phyloP scores from a whole-genome alignment of 2,797 vertebrate genomes.

The Falco naumanni region DNA sequence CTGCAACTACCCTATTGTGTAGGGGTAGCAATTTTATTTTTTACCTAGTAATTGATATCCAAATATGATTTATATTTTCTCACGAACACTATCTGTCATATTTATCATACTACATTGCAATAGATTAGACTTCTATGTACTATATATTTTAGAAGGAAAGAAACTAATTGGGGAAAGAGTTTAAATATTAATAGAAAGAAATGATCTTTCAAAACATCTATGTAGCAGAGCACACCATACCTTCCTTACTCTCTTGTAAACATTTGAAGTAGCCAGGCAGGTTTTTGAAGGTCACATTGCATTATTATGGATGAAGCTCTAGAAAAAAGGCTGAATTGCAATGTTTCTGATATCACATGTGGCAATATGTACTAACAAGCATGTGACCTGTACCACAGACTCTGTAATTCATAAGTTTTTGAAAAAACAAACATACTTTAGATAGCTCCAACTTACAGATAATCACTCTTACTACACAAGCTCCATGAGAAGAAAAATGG shows the following conservation, averaged over 20 bases:
- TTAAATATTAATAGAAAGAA: not conserved
- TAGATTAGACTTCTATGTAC: not conserved
- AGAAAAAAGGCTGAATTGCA: not conserved
- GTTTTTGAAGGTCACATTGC: not conserved
- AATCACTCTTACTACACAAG: not conserved
- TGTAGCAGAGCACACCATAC: not conserved
- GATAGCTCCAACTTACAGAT: not conserved
- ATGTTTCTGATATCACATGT: not conserved
- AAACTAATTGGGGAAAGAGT: not conserved
- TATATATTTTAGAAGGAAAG: not conserved
- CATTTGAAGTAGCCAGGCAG: not conserved
- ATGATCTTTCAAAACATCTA: not conserved
- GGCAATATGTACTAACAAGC: not conserved
- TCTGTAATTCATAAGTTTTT: not conserved
- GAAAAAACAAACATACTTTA: not conserved
- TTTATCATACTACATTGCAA: not conserved
- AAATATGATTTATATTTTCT: not conserved
- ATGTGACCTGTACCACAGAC: not conserved
- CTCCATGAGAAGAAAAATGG: not conserved
- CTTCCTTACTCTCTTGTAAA: not conserved
- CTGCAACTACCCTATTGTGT: not conserved
- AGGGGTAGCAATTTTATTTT: not conserved
- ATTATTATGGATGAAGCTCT: not conserved
- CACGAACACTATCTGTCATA: not conserved
- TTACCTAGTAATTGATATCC: not conserved